phyloP scores from a whole-genome alignment of 2,888 invertebrate species.

The Marasmarcha lunaedactyla region DNA sequence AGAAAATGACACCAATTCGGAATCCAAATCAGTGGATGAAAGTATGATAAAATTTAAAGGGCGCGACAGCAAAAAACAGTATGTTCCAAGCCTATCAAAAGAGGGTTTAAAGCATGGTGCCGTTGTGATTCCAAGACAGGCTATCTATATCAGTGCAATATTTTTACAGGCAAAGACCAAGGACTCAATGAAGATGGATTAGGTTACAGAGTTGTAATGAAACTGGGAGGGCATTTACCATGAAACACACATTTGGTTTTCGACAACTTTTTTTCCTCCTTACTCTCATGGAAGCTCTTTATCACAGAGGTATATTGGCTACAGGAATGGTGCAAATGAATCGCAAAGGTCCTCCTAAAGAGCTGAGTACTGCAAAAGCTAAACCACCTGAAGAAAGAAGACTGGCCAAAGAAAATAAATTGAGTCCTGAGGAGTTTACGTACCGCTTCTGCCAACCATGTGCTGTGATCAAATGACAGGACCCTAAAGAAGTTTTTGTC shows the following conservation, averaged over 20 bases:
- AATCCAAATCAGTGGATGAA: conserved; percentile 12
- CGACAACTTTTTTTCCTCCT: conserved; percentile 18
- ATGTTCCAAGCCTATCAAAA: conserved; percentile 16
- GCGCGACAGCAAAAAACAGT: too few relatives aligned
- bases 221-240: conserved; percentile 12
- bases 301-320: conserved; percentile 15
- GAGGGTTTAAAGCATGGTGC: conserved; percentile 16
- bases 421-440: conserved; percentile 9
- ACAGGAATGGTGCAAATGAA: conserved; percentile 12
- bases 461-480: conserved; percentile 11
- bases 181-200: conserved; percentile 18
- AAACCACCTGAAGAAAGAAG: conserved; percentile 10
- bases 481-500: conserved; percentile 12
- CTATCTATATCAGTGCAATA: conserved; percentile 19
- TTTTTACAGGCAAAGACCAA: conserved; percentile 20
- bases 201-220: conserved; percentile 19
- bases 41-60: too few relatives aligned
- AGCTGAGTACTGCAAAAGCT: conserved; percentile 7
- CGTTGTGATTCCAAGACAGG: too few relatives aligned
- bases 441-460: conserved; percentile 9
- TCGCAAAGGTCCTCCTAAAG: conserved; percentile 16
- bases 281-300: conserved; percentile 15
- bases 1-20: conserved; percentile 9
- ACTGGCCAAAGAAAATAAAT: conserved; percentile 5
- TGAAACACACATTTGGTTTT: conserved; percentile 15